Conservation (phyloP, 2,797 vertebrate species). For the Ptychobarbus kaznakovi region DNA sequence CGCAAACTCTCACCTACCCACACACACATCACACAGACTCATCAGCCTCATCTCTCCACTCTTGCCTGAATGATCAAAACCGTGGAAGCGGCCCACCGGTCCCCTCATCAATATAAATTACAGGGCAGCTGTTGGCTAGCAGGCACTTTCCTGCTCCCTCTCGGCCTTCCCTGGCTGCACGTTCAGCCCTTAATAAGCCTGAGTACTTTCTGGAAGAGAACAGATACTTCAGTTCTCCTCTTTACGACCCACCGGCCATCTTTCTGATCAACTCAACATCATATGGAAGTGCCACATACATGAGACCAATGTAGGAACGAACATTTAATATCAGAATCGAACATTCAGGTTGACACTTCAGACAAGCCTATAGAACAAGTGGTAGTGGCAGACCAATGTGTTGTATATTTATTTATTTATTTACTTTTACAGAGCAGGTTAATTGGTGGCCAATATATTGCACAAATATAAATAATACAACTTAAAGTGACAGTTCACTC, state of each 20-base stretch:
- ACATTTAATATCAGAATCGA: neutral
- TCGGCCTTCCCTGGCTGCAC: constrained; percentile 16
- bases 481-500: neutral
- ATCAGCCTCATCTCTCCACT: constrained; percentile 60
- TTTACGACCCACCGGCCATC: constrained; percentile 44
- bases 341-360: neutral
- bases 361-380: neutral
- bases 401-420: no score
- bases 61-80: constrained; percentile 81
- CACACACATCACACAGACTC: constrained; percentile 43
- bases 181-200: constrained; percentile 56
- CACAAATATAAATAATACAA: neutral
- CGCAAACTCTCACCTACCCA: constrained; percentile 21
- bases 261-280: constrained; percentile 18
- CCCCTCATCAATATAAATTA: constrained; percentile 84
- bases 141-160: constrained; percentile 62
- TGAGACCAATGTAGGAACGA: neutral
- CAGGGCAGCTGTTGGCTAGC: constrained; percentile 81
- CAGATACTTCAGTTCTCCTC: constrained; percentile 58
- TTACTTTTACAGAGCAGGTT: neutral
- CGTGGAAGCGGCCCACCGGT: constrained; percentile 75
- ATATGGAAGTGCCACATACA: constrained; percentile 19
- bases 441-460: neutral
- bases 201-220: constrained; percentile 59
- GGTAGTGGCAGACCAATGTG: no score